Percentiles rank a stretch among this genome's conserved stretches.
phyloP scores from a whole-genome alignment of 2,888 invertebrate genomes.

The Gymnoscelis rufifasciata region DNA sequence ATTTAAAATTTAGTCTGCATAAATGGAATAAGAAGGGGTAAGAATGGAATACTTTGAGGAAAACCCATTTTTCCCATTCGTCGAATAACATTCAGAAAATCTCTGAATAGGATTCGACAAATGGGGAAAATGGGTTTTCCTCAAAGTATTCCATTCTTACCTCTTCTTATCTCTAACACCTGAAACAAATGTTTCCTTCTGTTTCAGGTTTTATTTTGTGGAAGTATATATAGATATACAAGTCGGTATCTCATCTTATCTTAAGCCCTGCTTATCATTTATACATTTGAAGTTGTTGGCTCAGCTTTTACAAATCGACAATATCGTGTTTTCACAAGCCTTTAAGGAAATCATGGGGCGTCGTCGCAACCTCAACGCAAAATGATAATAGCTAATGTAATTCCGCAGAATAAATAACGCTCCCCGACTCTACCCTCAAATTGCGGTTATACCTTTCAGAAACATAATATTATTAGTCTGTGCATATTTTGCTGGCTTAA shows the following conservation, averaged over 20 bases:
- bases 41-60: no score
- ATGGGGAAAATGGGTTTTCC: no score
- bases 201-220: not conserved
- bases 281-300: constrained; percentile 1
- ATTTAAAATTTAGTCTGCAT: no score
- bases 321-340: constrained; percentile 2
- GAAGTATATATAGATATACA: no score
- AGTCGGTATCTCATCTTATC: not conserved
- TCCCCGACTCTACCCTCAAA: not conserved
- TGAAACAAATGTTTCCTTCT: not conserved
- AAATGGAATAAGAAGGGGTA: no score
- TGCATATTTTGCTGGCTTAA: not conserved
- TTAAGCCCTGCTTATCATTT: not conserved
- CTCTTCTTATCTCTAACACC: no score
- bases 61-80: no score
- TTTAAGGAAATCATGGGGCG: constrained; percentile 4
- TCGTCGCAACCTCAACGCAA: constrained; percentile 2
- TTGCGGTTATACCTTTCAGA: constrained; percentile 2
- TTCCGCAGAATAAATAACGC: constrained; percentile 1
- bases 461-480: not conserved
- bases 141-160: no score
- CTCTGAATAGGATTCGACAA: no score
- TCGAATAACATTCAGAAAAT: no score
- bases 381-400: constrained; percentile 2
- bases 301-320: constrained; percentile 2